These are phyloP conservation scores for Diabrotica balteata DNA, from an alignment of 2,888 invertebrate species.

Conservation along the genomic window DNA sequence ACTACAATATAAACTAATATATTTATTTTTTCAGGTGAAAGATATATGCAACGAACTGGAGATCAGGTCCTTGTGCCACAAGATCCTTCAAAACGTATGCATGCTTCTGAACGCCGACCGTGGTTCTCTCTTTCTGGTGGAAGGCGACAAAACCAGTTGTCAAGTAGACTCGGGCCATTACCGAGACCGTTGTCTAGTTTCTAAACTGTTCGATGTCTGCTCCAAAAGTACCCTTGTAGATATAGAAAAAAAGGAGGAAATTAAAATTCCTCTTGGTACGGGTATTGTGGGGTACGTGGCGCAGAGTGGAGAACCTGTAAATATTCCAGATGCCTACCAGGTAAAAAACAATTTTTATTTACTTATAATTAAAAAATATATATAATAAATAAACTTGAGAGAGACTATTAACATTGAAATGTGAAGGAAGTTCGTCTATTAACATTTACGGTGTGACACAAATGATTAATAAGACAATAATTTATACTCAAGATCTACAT, in stretches of 20 bases:
- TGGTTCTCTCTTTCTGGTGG: conserved; percentile 90
- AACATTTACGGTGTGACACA: no score
- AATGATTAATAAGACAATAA: no score
- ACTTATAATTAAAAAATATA: no score
- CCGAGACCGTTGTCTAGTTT: conserved; percentile 78
- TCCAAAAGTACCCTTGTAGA: conserved; percentile 91
- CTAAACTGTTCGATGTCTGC: conserved; percentile 94
- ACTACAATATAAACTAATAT: neutral
- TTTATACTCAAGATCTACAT: no score
- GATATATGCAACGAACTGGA: conserved; percentile 97
- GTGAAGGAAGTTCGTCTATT: no score
- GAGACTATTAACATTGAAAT: no score
- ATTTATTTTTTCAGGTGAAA: conserved; percentile 70
- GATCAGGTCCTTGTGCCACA: conserved; percentile 91
- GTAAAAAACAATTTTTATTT: conserved; percentile 57
- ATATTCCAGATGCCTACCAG: conserved; percentile 96
- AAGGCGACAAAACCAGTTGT: conserved; percentile 66
- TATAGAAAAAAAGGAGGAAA: conserved; percentile 92
- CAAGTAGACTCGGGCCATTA: conserved; percentile 51
- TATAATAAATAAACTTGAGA: no score
- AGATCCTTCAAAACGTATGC: conserved; percentile 94
- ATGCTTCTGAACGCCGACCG: conserved; percentile 90
- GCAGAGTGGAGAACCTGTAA: conserved; percentile 89
- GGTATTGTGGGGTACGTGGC: conserved; percentile 96
- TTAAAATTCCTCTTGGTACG: conserved; percentile 92